Base-by-base conservation (phyloP, 2,113 vertebrate genomes). In the Ovibos moschatus region DNA sequence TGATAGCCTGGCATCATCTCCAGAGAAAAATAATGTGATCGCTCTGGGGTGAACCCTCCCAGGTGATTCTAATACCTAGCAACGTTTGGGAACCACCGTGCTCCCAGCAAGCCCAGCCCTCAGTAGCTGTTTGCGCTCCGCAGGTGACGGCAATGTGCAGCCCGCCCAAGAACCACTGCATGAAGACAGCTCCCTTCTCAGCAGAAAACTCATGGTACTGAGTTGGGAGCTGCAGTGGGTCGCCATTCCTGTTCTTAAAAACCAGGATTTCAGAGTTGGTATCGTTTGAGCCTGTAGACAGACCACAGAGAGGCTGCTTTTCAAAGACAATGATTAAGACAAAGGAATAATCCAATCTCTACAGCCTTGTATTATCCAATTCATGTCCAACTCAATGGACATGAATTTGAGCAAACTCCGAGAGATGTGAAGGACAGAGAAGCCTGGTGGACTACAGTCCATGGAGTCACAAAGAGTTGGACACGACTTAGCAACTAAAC, bases 151-250 rank as follows among this genome's bases (percentile, higher is more conserved):
- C 50, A 21, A 6, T 1, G 33, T 2, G 25, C 23, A 33, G 21
- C 11, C 30, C 43, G 27, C 30, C 76, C 0, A 4, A 30, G 60
- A 83, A 40, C 12, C n/a, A 7, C 6, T 0, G 2, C 1, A 0
- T 6, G 1, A 47, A 33, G 9, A 5, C 55, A 15, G 23, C 36
- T 11, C 33, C 1, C 27, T 30, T 12, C 16, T 74, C 23, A 43
- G 45, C 79, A 74, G 58, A 51, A 58, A 33, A 50, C 45, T 89
- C 12, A 0, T 40, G 28, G 15, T 47, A 30, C 55, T 19, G 27
- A 19, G 11, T 2, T 62, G 30, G 17, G n/a, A 57, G 19, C 78
- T 28, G n/a, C 28, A 27, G 50, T 12, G 51, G 15, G 79, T 36
- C 25, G 13, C n/a, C 67, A 27, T 71, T 33, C n/a, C 30, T 60